Evolutionary conservation across 2,888 invertebrate genomes (phyloP), one percentile per base, ranked within the genome.

Genomic region (Dexiosoma caninum): DNA sequence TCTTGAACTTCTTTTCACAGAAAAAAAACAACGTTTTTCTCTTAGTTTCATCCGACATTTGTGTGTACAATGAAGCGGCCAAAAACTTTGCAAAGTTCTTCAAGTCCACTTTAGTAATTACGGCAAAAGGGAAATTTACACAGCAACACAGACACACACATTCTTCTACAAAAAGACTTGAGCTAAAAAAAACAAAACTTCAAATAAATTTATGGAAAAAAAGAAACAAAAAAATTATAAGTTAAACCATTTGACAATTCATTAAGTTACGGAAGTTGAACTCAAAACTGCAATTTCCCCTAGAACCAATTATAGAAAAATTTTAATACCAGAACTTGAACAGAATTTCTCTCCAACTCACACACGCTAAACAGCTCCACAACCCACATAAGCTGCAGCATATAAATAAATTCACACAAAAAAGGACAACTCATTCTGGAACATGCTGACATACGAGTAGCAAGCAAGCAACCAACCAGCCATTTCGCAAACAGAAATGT

Each of bases 261-360:
- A 90, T 90, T 90, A 90, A 90, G 88, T 88, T 88, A 88, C 90
- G 90, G 90, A 90, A 90, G 90, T 90, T 89, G 88, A 89, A 89
- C 89, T 90, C 89, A 89, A 89, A 89, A 90, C 89, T 88, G 90
- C 89, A 90, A 90, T 90, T 90, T 90, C 90, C 90, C 89, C 87
- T 88, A 89, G 88, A 89, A 90, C 88, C 89, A 89, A 88, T 88
- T 88, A 88, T 85, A 87, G 88, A 88, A 87, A 88, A 87, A 85
- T 87, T 88, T 87, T 87, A 88, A 88, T 88, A 87, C 87, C 85
- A 76, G 60, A 30, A 76, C 30, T 70, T 62, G 55, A 62, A 40
- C 51, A 60, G 60, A 69, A 86, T 87, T 84, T 84, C 85, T 83
- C 79, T 49, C 46, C 16, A 14, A 23, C 30, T 35, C 23, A 12